Evolutionary conservation across 2,888 invertebrate species (phyloP), one percentile per base, ranked within the genome.

Genomic region (Platycheirus rosarum): DNA sequence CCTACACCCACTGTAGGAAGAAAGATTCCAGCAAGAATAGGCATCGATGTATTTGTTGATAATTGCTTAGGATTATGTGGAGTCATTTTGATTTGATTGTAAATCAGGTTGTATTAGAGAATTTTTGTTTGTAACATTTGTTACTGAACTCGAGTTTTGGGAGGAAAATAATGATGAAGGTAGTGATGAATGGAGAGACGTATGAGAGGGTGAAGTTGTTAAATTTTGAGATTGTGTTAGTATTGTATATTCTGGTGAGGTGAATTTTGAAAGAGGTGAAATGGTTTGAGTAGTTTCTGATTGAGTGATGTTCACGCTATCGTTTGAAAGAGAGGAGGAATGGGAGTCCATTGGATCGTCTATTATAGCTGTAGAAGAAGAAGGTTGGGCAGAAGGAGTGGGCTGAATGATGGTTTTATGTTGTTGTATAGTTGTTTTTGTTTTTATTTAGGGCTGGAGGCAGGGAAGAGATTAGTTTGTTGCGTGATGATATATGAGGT

Each of bases 1-100:
- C 46, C 46, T 20, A 4, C 46, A 46, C 20, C 46, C 20, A 20
- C 20, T 46, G 46, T 46, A 20, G 20, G 20, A 20, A 46, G 11
- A n/a, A 20, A 18, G 20, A 46, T 20, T 46, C 46, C 46, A 46
- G 20, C 20, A 48, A 13, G 7, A 26, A 7, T 26, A 26, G 48
- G 46, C 46, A 23, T 48, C 46, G 46, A 23, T n/a, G n/a, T 7
- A 0, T 23, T 48, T 48, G 23, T 4, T 48, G 46, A 23, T n/a
- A 48, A 1, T 23, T 48, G 20, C 6, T 48, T 48, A 23, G 23
- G 7, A 23, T 13, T 48, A 13, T 13, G 26, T 26, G 13, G 13
- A 23, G 7, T 8, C 26, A 26, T 48, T 13, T 13, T 48, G 26
- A 48, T 23, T 0, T 48, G 2, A 48, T 48, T 13, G n/a, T 6